Percentiles rank a stretch among this genome's conserved stretches.
These are phyloP conservation scores for Strigops habroptila DNA, from an alignment of 2,113 vertebrate genomes.

Conservation along the genomic window DNA sequence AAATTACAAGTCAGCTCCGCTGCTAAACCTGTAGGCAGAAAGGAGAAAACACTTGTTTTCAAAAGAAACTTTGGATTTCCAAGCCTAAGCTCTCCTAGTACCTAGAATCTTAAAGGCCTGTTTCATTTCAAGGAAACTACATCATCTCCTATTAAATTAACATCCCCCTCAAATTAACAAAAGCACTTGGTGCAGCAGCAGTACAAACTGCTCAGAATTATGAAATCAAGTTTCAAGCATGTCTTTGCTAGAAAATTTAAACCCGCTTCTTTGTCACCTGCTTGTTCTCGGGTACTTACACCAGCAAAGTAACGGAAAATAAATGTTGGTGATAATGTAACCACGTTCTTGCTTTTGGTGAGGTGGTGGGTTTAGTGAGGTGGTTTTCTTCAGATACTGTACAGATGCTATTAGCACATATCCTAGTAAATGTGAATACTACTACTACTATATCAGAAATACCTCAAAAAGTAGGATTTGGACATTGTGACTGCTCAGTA, in stretches of 20 bases:
- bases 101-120: neutral
- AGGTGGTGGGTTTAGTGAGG: neutral
- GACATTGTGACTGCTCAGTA: neutral
- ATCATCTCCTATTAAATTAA: neutral
- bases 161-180: neutral
- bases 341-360: neutral
- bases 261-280: neutral
- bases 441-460: neutral
- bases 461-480: neutral
- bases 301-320: neutral
- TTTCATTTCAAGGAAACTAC: neutral
- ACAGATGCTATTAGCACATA: neutral
- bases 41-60: neutral
- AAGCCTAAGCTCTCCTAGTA: neutral
- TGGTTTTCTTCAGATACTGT: neutral
- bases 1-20: slow-evolving; percentile 48
- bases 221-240: neutral
- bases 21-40: neutral
- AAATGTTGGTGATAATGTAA: neutral
- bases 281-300: neutral
- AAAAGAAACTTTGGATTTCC: neutral
- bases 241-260: neutral
- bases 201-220: neutral
- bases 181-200: neutral
- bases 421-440: neutral